These are phyloP conservation scores for Terrapene triunguis DNA, from an alignment of 2,113 vertebrate species.

Conservation along the genomic window DNA sequence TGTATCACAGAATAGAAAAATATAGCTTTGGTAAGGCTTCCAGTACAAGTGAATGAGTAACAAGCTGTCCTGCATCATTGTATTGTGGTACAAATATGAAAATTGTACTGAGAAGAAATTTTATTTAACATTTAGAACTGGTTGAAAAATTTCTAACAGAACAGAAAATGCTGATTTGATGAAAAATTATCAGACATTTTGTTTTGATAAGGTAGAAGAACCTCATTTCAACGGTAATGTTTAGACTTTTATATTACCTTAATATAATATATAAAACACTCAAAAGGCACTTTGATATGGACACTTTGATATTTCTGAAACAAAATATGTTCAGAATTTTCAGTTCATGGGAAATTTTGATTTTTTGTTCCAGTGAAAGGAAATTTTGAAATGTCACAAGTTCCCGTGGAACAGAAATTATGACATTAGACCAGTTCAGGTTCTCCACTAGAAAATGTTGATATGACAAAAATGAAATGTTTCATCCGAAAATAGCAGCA, in stretches of 20 bases:
- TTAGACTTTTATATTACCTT: background rate
- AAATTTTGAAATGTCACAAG: background rate
- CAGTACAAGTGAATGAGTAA: background rate
- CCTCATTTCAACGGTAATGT: background rate
- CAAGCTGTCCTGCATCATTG: background rate
- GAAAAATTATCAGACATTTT: background rate
- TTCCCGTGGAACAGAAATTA: background rate
- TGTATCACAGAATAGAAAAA: accelerated
- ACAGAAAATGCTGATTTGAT: background rate
- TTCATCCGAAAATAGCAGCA: background rate
- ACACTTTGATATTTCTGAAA: background rate
- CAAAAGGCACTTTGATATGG: background rate
- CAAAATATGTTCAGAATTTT: background rate
- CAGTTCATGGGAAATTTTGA: background rate
- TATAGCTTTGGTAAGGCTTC: background rate
- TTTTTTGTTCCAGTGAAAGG: background rate
- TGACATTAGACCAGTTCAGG: background rate
- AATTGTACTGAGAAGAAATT: background rate
- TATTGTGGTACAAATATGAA: background rate
- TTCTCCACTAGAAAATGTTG: background rate
- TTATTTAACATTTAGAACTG: background rate
- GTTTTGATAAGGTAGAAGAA: background rate
- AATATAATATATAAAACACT: background rate
- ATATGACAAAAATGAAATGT: background rate
- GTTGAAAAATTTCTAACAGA: background rate